phyloP scores from a whole-genome alignment of 2,888 invertebrate genomes.

The Dromius quadrimaculatus region DNA sequence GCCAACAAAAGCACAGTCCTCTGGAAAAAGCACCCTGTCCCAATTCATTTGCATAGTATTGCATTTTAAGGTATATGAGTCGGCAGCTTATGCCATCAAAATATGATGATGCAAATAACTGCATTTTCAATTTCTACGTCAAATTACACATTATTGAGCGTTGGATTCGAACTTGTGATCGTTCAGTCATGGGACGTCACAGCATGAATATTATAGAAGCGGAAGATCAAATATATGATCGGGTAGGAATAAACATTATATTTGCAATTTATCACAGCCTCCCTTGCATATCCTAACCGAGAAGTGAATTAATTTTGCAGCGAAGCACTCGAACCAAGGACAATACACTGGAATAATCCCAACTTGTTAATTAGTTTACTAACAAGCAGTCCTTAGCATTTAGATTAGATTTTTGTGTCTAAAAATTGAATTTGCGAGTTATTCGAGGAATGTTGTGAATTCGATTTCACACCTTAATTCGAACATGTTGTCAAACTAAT shows the following conservation, averaged over 20 bases:
- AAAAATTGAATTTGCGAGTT: conserved; percentile 51
- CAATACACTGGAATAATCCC: conserved; percentile 55
- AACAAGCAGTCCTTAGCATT: conserved; percentile 60
- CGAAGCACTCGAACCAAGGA: conserved; percentile 36
- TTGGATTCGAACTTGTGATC: no score
- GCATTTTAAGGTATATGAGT: no score
- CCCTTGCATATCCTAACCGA: conserved; percentile 14
- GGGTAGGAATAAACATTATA: no score
- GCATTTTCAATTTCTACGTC: no score
- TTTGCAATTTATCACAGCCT: not conserved
- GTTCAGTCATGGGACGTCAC: no score
- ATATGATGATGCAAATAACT: no score
- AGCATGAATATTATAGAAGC: not conserved
- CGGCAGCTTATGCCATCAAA: no score
- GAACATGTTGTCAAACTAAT: conserved; percentile 52
- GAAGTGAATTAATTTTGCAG: conserved; percentile 49
- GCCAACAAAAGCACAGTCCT: no score
- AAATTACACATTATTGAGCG: no score
- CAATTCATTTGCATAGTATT: no score
- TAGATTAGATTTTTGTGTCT: conserved; percentile 58
- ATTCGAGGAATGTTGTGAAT: conserved; percentile 37
- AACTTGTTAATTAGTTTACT: conserved; percentile 59
- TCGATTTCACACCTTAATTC: conserved; percentile 52
- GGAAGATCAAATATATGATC: not conserved
- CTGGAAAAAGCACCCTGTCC: no score